A percentile compares a stretch with the other conserved stretches of the same genome.
Conservation (phyloP, 2,113 vertebrate genomes). For the Pelobates fuscus region DNA sequence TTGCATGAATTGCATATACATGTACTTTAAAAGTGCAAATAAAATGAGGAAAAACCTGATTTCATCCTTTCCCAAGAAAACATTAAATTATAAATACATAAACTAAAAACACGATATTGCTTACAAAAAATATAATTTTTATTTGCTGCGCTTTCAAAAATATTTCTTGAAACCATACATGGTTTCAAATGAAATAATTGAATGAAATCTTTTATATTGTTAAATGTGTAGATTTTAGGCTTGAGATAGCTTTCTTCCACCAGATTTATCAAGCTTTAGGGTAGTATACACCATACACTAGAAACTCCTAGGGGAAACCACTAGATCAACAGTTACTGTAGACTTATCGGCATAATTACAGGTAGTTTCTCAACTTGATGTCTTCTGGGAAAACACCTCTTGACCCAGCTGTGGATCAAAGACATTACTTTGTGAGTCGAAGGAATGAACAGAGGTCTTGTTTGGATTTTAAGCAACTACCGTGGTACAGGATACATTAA, state of each 20-base stretch:
- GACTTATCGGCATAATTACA: constrained; percentile 51
- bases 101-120: neutral
- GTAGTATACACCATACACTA: constrained; percentile 20
- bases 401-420: constrained; percentile 46
- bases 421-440: constrained; percentile 43
- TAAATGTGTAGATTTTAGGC: constrained; percentile 25
- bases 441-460: constrained; percentile 32
- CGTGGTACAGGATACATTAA: constrained; percentile 38
- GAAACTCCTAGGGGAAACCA: constrained; percentile 32
- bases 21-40: no score
- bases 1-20: no score
- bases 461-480: constrained; percentile 41
- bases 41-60: no score
- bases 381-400: constrained; percentile 37
- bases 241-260: constrained; percentile 16
- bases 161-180: constrained; percentile 5
- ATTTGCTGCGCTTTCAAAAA: constrained; percentile 1
- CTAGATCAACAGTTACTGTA: constrained; percentile 46
- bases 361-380: constrained; percentile 42
- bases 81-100: neutral
- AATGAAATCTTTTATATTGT: constrained; percentile 15
- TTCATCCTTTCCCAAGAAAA: no score
- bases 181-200: constrained; percentile 35
- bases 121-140: neutral
- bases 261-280: constrained; percentile 28